Conservation (phyloP, 2,888 invertebrate species). For the Chironomus riparius region DNA sequence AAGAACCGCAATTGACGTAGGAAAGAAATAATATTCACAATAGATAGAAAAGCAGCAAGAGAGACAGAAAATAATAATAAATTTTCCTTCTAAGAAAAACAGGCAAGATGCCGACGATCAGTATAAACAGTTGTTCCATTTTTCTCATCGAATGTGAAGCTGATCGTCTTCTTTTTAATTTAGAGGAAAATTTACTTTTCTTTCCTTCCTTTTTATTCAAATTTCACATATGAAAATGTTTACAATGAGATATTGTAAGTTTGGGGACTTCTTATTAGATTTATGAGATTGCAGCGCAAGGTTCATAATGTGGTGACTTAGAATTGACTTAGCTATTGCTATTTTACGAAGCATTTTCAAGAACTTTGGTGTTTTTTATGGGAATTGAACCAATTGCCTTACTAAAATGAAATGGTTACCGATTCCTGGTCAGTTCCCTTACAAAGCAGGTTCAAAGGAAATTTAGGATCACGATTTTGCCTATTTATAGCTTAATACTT, state of each 20-base stretch:
- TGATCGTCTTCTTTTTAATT: not conserved
- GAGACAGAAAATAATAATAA: not conserved
- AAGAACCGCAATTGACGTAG: not conserved
- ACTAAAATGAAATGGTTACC: too few species aligned
- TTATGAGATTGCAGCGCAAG: too few species aligned
- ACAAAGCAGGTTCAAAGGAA: too few species aligned
- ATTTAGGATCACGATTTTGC: too few species aligned
- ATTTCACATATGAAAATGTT: not conserved
- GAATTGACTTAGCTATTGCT: too few species aligned
- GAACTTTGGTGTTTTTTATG: too few species aligned
- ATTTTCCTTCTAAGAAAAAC: not conserved
- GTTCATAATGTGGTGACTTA: too few species aligned
- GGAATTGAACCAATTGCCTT: too few species aligned
- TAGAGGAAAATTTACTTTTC: not conserved
- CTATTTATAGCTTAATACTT: too few species aligned
- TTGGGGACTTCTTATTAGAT: too few species aligned
- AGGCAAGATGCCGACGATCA: not conserved
- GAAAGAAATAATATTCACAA: not conserved
- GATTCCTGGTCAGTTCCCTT: too few species aligned
- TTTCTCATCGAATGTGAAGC: not conserved
- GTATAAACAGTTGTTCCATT: slow-evolving; percentile 6
- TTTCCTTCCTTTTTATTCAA: not conserved
- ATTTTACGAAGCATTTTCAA: too few species aligned
- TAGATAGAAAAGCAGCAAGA: not conserved
- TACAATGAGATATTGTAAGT: not conserved